Evolutionary conservation across 2,888 invertebrate genomes (phyloP).

Genomic region (Papilio demoleus): DNA sequence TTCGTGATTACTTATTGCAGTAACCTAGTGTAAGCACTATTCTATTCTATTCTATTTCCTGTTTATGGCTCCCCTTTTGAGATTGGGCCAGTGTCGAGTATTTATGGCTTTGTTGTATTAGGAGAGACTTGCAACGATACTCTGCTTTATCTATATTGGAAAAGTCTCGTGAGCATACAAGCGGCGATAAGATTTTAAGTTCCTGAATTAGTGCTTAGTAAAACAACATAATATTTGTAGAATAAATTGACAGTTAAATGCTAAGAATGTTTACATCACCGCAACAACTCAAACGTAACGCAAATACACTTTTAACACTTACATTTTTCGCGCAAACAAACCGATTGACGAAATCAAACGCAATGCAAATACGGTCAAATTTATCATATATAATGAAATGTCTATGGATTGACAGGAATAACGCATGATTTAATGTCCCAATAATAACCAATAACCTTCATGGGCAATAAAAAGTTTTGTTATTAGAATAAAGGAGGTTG

Average conservation of each 20-base stretch:
- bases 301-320: constrained; percentile 32
- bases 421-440: not conserved
- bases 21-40: too few relatives aligned
- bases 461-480: not conserved
- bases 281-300: constrained; percentile 14
- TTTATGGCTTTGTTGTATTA: too few relatives aligned
- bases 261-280: constrained; percentile 5
- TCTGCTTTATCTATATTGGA: too few relatives aligned
- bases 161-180: too few relatives aligned
- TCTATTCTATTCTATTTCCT: too few relatives aligned
- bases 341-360: constrained; percentile 19
- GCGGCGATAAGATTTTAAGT: too few relatives aligned
- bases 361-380: constrained; percentile 4
- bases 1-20: not conserved
- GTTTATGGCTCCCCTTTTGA: too few relatives aligned
- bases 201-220: not conserved
- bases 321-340: constrained; percentile 14
- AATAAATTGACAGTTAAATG: constrained; percentile 5
- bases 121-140: too few relatives aligned
- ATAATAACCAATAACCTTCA: not conserved
- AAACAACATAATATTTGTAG: constrained; percentile 3
- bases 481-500: not conserved
- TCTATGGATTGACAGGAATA: not conserved
- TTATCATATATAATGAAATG: not conserved
- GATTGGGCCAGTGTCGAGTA: too few relatives aligned